Evolutionary conservation across 2,113 vertebrate species (phyloP).

Genomic region (Eudyptes chrysolophus): DNA sequence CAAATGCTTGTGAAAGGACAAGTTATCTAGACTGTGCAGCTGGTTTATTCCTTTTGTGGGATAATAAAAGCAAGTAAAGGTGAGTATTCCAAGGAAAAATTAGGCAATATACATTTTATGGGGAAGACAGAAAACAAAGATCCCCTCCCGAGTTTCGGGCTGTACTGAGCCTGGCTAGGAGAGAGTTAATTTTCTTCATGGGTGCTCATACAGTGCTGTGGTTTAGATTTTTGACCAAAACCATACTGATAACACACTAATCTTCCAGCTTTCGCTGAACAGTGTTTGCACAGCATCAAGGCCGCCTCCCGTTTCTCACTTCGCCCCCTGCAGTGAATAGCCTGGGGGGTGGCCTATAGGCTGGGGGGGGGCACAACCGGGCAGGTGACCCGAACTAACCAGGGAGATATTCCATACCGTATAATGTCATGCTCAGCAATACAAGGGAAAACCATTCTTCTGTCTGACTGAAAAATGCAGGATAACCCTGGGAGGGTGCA

Average conservation of each 20-base stretch:
- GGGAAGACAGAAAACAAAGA: background rate
- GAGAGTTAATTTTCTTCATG: background rate
- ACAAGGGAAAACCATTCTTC: background rate
- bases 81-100: background rate
- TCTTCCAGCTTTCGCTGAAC: background rate
- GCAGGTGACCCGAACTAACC: background rate
- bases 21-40: background rate
- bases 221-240: background rate
- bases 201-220: background rate
- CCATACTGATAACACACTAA: background rate
- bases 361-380: rapidly evolving
- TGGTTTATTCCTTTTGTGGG: background rate
- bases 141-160: background rate
- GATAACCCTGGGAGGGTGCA: background rate
- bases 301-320: rapidly evolving
- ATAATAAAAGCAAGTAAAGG: background rate
- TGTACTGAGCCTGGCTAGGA: background rate
- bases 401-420: background rate
- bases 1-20: background rate
- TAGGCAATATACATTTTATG: background rate
- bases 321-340: background rate
- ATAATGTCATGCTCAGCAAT: background rate
- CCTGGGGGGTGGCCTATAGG: background rate
- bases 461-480: background rate
- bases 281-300: background rate